Base-by-base conservation (phyloP, 2,888 invertebrate species). In the Drosophila atripex region DNA sequence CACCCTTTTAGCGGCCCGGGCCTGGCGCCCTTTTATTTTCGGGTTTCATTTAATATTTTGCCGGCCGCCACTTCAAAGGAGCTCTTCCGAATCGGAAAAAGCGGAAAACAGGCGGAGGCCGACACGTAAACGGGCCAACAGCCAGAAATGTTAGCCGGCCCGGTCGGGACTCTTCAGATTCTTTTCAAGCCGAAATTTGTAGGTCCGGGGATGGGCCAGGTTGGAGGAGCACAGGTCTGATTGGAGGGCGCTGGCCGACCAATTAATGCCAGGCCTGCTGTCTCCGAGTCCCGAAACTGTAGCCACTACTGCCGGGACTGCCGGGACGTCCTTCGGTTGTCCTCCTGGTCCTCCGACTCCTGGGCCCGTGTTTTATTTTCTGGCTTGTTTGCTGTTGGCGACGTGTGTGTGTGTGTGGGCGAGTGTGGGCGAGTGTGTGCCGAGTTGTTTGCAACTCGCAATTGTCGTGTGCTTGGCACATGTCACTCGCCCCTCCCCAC, bases 1-100 rank as follows among this genome's bases (percentile, higher is more conserved):
- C 86, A 87, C 87, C 87, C 82, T 85, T 82, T 82, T 85, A 80
- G 73, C 63, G 65, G 28, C 0, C 28, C 28, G 66, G 43, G 35
- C 59, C 57, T 28, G 30, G 35, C 43, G 41, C 28, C 9, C 55
- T 21, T 65, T 71, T 65, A 58, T 70, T 80, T 77, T 71, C 38
- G 59, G 80, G 82, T 84, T 85, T 87, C 78, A 85, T 83, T 83
- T 83, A 83, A 87, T 83, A 83, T 82, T 83, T 87, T 68, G 82
- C 85, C 78, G 71, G 70, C 60, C 68, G 85, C 82, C 82, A 83
- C 82, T 83, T 83, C 82, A 83, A 83, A 83, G 82, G 70, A 78
- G 71, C 76, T 60, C 58, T 55, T 71, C 46, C 66, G 61, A 56
- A 71, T 73, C 75, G 77, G 21, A 47, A 35, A 23, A 25, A 25